phyloP scores from a whole-genome alignment of 2,113 vertebrate species.

The Anhinga rufa region DNA sequence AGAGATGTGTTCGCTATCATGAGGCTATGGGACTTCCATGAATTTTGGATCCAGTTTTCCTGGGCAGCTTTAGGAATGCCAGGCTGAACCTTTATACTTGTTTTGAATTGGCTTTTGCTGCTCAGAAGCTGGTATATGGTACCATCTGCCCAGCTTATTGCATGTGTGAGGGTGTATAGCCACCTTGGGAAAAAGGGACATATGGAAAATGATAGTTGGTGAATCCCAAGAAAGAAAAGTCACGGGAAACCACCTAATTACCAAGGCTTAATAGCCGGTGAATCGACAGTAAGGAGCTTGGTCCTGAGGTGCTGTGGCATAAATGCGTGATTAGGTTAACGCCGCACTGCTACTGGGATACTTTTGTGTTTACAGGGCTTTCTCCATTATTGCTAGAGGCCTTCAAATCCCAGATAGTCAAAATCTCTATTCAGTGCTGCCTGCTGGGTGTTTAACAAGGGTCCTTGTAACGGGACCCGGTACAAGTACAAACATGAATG shows the following conservation, averaged over 20 bases:
- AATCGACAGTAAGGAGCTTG: constrained; percentile 22
- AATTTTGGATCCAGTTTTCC: background rate
- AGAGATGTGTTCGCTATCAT: background rate
- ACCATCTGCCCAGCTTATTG: constrained; percentile 22
- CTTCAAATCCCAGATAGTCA: constrained; percentile 71
- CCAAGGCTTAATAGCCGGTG: background rate
- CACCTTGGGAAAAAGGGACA: constrained; percentile 31
- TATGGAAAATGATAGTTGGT: constrained; percentile 55
- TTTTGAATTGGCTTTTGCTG: background rate
- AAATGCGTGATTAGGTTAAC: constrained; percentile 63
- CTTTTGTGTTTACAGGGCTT: constrained; percentile 69
- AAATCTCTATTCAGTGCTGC: constrained; percentile 75
- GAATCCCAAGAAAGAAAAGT: constrained; percentile 29
- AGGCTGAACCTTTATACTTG: background rate
- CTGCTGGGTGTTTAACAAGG: constrained; percentile 79
- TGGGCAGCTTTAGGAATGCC: background rate
- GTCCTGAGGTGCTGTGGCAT: constrained; percentile 55
- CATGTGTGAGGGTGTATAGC: background rate
- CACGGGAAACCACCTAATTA: constrained; percentile 58
- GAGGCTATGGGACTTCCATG: background rate
- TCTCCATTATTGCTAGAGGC: constrained; percentile 70
- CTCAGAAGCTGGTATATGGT: background rate
- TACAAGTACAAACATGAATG: constrained; percentile 74
- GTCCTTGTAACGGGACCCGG: constrained; percentile 70
- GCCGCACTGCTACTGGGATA: constrained; percentile 62